These are phyloP conservation scores for Hylaeus anthracinus DNA, from an alignment of 1,140 invertebrate species.

Conservation along the genomic window DNA sequence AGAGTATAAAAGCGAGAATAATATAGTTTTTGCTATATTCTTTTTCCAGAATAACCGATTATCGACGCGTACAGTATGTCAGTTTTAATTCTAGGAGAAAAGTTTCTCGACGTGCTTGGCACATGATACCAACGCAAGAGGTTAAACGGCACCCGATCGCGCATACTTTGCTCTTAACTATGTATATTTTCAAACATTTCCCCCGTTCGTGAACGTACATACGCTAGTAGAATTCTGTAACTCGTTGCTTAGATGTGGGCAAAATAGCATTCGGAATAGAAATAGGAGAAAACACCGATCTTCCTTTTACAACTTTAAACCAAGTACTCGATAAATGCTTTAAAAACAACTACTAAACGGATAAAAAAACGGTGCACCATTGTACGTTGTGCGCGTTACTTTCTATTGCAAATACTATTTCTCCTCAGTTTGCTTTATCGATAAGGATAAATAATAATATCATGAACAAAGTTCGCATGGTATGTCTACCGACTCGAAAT, in stretches of 20 bases:
- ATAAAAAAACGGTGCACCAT: not conserved
- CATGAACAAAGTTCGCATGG: not conserved
- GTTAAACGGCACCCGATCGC: not conserved
- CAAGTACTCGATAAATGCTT: not conserved
- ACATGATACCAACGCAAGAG: too few relatives aligned
- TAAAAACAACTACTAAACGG: not conserved
- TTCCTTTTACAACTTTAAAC: not conserved
- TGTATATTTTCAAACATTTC: not conserved
- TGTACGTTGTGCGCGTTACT: not conserved
- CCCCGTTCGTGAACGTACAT: constrained; percentile 7
- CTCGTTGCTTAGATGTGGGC: not conserved
- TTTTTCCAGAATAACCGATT: too few relatives aligned
- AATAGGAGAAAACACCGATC: not conserved
- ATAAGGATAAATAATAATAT: constrained; percentile 36
- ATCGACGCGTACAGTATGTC: too few relatives aligned
- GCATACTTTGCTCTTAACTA: not conserved
- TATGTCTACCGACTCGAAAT: constrained; percentile 37
- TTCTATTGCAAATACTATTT: constrained; percentile 20
- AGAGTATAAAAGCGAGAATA: too few relatives aligned
- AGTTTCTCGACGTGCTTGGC: too few relatives aligned
- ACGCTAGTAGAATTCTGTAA: constrained; percentile 54
- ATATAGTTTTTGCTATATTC: too few relatives aligned
- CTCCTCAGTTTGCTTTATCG: not conserved
- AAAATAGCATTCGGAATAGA: constrained; percentile 19
- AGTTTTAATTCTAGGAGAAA: too few relatives aligned